phyloP scores from a whole-genome alignment of 92 coral and sea anemone species.

The Plumapathes pennacea region DNA sequence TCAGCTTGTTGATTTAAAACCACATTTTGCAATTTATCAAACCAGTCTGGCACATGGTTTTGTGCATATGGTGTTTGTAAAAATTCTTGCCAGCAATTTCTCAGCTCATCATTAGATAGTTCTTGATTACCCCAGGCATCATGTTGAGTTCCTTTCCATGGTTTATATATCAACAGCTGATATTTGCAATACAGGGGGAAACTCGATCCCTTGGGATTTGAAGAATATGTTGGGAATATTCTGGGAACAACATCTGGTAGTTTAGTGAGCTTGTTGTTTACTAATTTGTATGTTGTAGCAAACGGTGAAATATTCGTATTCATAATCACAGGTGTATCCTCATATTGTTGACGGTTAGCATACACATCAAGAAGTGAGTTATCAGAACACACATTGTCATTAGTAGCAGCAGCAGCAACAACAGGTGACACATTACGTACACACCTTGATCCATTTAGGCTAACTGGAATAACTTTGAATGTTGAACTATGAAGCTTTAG shows the following conservation, averaged over 20 bases:
- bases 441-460: conserved; percentile 61
- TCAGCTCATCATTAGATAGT: conserved; percentile 39
- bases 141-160: conserved; percentile 42
- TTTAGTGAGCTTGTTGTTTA: conserved; percentile 26
- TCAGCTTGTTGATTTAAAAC: conserved; percentile 42
- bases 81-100: conserved; percentile 42
- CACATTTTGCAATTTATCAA: conserved; percentile 48
- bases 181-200: conserved; percentile 36
- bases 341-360: conserved; percentile 47
- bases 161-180: conserved; percentile 51
- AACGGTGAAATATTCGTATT: conserved; percentile 16
- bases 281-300: conserved; percentile 33
- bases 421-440: conserved; percentile 1
- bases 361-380: conserved; percentile 53
- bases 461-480: conserved; percentile 59
- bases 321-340: background rate
- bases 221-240: conserved; percentile 49
- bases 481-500: conserved; percentile 60
- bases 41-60: conserved; percentile 53
- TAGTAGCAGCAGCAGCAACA: conserved; percentile 5
- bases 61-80: conserved; percentile 58
- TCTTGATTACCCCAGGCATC: conserved; percentile 57
- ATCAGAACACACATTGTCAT: conserved; percentile 24
- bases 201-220: conserved; percentile 46
- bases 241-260: conserved; percentile 49